These are phyloP conservation scores for Sapajus apella DNA, from an alignment of 2,113 vertebrate species.

Conservation along the genomic window DNA sequence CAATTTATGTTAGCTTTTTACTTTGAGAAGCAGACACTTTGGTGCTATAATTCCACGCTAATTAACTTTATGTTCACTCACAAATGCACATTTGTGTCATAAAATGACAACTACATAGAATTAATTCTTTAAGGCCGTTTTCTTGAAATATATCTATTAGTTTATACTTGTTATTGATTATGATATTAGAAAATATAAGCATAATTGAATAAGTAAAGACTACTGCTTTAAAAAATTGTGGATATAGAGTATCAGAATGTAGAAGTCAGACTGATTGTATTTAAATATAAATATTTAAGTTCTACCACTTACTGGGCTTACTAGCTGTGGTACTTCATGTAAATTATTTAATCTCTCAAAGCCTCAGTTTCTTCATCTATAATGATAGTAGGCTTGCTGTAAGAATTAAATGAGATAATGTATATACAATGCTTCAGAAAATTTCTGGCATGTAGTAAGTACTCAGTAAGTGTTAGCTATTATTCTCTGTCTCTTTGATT, in stretches of 20 bases:
- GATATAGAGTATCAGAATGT: background rate
- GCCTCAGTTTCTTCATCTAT: background rate
- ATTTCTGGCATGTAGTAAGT: background rate
- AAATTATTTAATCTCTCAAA: background rate
- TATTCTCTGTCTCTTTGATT: background rate
- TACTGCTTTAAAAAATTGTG: background rate
- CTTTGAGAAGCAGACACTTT: slow-evolving; percentile 57
- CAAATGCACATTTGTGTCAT: slow-evolving; percentile 39
- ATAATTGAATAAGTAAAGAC: background rate
- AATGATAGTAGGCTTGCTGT: background rate
- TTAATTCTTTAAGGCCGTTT: slow-evolving; percentile 7
- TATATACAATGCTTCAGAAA: background rate
- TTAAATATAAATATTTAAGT: background rate
- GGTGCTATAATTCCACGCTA: background rate
- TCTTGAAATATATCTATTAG: background rate
- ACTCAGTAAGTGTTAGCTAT: background rate
- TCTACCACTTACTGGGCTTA: background rate
- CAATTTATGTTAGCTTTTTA: background rate
- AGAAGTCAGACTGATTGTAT: background rate
- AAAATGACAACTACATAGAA: slow-evolving; percentile 34
- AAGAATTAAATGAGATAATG: background rate
- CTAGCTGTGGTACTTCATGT: background rate
- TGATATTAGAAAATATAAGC: background rate
- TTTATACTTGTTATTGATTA: background rate
- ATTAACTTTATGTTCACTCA: slow-evolving; percentile 50